Base-by-base conservation (phyloP, 2,888 invertebrate genomes). In the Druceiella hillmani region DNA sequence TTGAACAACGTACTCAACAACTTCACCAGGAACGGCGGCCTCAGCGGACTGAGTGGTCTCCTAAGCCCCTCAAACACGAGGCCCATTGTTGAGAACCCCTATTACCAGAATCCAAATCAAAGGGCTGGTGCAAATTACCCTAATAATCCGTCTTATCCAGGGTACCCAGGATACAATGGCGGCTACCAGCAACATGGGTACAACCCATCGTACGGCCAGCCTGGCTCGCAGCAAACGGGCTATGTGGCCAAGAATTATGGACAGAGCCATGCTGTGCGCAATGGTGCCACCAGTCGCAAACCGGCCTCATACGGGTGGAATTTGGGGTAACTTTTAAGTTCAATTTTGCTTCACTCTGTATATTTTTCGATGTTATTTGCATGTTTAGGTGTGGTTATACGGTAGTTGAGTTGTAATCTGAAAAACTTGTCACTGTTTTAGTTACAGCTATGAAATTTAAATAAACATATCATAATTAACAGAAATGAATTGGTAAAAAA, bases 311-410 rank as follows among this genome's bases (percentile, higher is more conserved):
- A 69, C 50, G 70, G 70, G 46, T 70, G 70, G 70, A 66, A 62
- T 43, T 54, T 66, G 59, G 66, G 72, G 72, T 72, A 72, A 72
- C 60, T 61, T 25, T n/a, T n/a, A n/a, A n/a, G n/a, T n/a, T n/a
- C n/a, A n/a, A n/a, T n/a, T n/a, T n/a, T n/a, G n/a, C n/a, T n/a
- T n/a, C n/a, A n/a, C n/a, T n/a, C n/a, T n/a, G n/a, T n/a, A n/a
- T n/a, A n/a, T n/a, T n/a, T n/a, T n/a, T n/a, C n/a, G n/a, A n/a
- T n/a, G n/a, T n/a, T n/a, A n/a, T n/a, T n/a, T n/a, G n/a, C n/a
- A n/a, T n/a, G 10, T 25, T 38, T 40, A 20, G 43, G 45, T 42
- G n/a, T n/a, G n/a, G n/a, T n/a, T n/a, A n/a, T n/a, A n/a, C n/a
- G n/a, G n/a, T n/a, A n/a, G n/a, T n/a, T n/a, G n/a, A n/a, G n/a